Evolutionary conservation across 2,888 invertebrate genomes (phyloP).

Genomic region (Laspeyria flexula): DNA sequence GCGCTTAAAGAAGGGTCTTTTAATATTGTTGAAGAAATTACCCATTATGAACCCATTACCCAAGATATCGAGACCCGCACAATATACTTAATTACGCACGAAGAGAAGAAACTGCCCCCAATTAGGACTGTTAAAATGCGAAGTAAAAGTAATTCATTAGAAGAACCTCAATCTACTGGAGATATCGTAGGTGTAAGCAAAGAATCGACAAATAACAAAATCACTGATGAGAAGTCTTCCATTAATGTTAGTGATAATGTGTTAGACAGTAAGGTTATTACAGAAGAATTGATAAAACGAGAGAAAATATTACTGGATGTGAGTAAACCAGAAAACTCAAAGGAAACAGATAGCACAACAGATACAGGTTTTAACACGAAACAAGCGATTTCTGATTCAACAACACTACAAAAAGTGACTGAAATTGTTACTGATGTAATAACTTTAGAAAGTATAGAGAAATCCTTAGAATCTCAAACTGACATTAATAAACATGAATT

Average conservation of each 20-base stretch:
- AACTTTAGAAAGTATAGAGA: not conserved
- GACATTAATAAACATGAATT: not conserved
- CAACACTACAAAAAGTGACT: constrained; percentile 7
- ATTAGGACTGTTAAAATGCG: constrained; percentile 84
- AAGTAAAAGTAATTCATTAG: constrained; percentile 87
- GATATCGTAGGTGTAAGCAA: constrained; percentile 37
- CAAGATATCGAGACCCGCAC: constrained; percentile 73
- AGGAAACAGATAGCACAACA: not conserved
- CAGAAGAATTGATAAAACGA: constrained; percentile 11
- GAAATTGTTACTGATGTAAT: constrained; percentile 7
- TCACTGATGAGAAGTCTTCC: constrained; percentile 59
- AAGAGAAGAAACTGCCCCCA: constrained; percentile 89
- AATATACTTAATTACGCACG: constrained; percentile 90
- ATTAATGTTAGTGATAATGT: constrained; percentile 42
- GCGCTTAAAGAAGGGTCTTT: constrained; percentile 58
- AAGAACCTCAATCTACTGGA: constrained; percentile 51
- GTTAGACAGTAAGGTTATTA: constrained; percentile 27
- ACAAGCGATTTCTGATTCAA: not conserved
- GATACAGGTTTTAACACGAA: not conserved
- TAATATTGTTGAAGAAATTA: constrained; percentile 67
- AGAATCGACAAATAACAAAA: constrained; percentile 53
- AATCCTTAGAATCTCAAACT: constrained; percentile 4
- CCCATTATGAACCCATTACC: constrained; percentile 59
- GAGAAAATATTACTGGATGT: constrained; percentile 8
- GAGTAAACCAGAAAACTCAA: not conserved